A percentile compares a stretch with the other conserved stretches of the same genome.
Evolutionary conservation across 37 sponge, comb jelly and placozoan species (phyloP).

Genomic region (Hormiphora californensis): DNA sequence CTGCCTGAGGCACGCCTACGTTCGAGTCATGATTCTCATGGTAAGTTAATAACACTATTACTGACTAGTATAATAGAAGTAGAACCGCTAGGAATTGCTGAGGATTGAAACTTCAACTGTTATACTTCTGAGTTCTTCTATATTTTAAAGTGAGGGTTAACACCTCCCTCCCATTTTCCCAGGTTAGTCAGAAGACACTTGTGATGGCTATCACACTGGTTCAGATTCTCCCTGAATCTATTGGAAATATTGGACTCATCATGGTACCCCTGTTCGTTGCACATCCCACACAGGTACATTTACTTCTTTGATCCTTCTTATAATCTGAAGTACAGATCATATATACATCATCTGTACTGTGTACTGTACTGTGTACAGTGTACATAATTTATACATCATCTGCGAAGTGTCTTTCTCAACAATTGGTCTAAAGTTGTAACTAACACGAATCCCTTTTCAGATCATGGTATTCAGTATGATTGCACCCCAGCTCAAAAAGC

Average conservation of each 20-base stretch:
- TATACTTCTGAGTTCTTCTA: too few species aligned
- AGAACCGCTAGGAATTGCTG: too few species aligned
- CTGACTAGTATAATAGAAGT: too few species aligned
- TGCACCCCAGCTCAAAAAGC: slow-evolving; percentile 14
- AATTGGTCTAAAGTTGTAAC: not conserved
- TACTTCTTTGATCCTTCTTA: not conserved
- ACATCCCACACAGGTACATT: slow-evolving; percentile 7
- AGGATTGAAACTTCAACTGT: too few species aligned
- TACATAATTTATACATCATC: not conserved
- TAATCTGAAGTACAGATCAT: not conserved
- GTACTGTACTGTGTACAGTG: not conserved
- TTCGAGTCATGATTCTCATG: slow-evolving; percentile 34
- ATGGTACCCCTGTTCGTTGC: slow-evolving; percentile 13
- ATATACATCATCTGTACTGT: not conserved
- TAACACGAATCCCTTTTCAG: not conserved
- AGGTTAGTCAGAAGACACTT: slow-evolving; percentile 32
- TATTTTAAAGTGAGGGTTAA: too few species aligned
- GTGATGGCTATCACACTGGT: slow-evolving; percentile 27
- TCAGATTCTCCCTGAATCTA: not conserved
- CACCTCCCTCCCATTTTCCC: too few species aligned
- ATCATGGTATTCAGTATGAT: slow-evolving; percentile 6
- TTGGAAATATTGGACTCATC: slow-evolving; percentile 18
- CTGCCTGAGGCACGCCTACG: not conserved
- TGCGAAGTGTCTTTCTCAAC: not conserved
- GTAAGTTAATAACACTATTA: too few species aligned